Base-by-base conservation (phyloP, 2,888 invertebrate genomes). In the Elegia similella region DNA sequence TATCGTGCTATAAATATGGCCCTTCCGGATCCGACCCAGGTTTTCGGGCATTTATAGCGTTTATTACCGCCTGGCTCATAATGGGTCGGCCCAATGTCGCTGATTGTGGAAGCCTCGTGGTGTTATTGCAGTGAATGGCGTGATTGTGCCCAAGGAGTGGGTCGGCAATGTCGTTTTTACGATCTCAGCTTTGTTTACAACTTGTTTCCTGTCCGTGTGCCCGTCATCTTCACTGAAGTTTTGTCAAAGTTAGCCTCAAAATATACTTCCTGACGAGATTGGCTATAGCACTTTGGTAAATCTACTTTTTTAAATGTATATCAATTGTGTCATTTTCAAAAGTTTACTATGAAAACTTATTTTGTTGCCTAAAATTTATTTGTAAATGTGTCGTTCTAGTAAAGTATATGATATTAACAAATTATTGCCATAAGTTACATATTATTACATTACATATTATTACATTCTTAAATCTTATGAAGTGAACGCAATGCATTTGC, bases 111-210 rank as follows among this genome's bases (percentile, higher is more conserved):
- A 67, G 66, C 64, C 63, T 70, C 62, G 63, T 71, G 66, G 70
- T 67, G 62, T 70, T 64, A 62, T 67, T 60, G 64, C 64, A 63
- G 66, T 71, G 69, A 71, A 69, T 70, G 67, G 72, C 73, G 66
- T 69, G 63, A 72, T 70, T 67, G 66, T 62, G 62, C 58, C 38
- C 17, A 17, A 56, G 54, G 60, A 70, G 73, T 67, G 69, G 69
- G 72, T 65, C 64, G 66, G 60, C 65, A 72, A 63, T 70, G 69
- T 64, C 66, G 66, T 63, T 77, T 83, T 84, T 76, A 82, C 73
- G 77, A 82, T 72, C 75, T 70, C 70, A 74, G 63, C 78, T 81
- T 88, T 88, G 88, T 90, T 89, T 90, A 88, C 83, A 85, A 82
- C 67, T 84, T 79, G 84, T 86, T 88, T 86, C 86, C 82, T 82